Percentiles rank a stretch among this genome's conserved stretches.
These are phyloP conservation scores for Chaetorhynchus papuensis DNA, from an alignment of 2,113 vertebrate genomes.

Conservation along the genomic window DNA sequence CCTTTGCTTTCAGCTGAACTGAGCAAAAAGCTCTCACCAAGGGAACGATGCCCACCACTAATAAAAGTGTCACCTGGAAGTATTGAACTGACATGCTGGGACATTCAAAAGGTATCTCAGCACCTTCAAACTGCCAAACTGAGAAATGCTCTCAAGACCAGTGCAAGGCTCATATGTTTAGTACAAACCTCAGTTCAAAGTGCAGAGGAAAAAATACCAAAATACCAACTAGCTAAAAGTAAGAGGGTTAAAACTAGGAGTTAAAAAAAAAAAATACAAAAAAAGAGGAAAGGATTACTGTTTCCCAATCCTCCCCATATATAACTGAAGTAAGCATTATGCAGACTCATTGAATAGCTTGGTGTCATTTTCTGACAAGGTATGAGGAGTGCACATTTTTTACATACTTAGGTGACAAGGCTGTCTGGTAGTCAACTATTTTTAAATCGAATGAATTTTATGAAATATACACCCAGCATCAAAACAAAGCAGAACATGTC, in stretches of 20 bases:
- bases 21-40: background rate
- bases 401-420: background rate
- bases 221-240: background rate
- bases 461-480: background rate
- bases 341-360: background rate
- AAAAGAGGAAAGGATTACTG: background rate
- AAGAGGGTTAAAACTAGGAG: background rate
- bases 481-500: background rate
- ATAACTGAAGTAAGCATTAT: background rate
- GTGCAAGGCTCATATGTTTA: background rate
- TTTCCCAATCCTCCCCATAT: background rate
- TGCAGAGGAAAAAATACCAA: background rate
- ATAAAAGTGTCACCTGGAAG: background rate
- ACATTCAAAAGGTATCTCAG: background rate
- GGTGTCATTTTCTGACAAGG: background rate
- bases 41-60: background rate
- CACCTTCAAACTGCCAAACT: background rate
- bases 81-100: background rate
- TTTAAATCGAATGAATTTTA: background rate
- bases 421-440: background rate
- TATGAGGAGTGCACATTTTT: background rate
- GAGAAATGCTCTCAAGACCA: fast-evolving
- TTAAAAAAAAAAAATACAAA: background rate
- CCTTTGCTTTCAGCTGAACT: background rate
- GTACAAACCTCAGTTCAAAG: background rate